Evolutionary conservation across 2,888 invertebrate species (phyloP), one percentile per base, ranked within the genome.

Genomic region (Drosophila mayaguana): DNA sequence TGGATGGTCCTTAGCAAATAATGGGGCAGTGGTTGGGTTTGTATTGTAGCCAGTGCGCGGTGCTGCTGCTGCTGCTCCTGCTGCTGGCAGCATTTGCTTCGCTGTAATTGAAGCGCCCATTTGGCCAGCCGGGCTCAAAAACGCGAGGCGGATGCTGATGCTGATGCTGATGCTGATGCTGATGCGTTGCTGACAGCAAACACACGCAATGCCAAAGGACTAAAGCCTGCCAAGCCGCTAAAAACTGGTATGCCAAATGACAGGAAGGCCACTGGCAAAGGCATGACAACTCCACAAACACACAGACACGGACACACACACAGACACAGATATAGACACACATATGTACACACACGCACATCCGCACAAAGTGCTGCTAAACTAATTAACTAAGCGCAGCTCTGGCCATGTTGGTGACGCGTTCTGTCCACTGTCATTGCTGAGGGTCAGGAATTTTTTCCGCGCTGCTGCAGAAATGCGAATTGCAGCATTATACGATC

Each of bases 351-450:
- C 63, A 48, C 46, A 62, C 54, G n/a, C 38, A 60, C 53, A 55
- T 53, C 54, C 63, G 60, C 67, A 62, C 62, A 64, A 68, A 78
- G 78, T 71, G 79, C 78, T 84, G 79, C 84, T 86, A 85, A 85
- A 85, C 84, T 86, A 85, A 85, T 85, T 85, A 85, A 86, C 84
- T 85, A 86, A 85, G 86, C 84, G 73, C 82, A 78, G 73, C 80
- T 81, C 66, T 64, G 83, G 69, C 72, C 38, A 72, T 75, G 72
- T 75, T 53, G 60, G 25, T 40, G 36, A 50, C 64, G 56, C 68
- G 66, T 63, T 54, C 76, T 70, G 76, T 66, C 78, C 74, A 69
- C 66, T 66, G 42, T 59, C 65, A 70, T 69, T 67, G 66, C 65
- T 77, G 55, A 70, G 79, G 85, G 83, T 85, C 85, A 81, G 81